Base-by-base conservation (phyloP, 2,888 invertebrate species). In the Amiota mariae region DNA sequence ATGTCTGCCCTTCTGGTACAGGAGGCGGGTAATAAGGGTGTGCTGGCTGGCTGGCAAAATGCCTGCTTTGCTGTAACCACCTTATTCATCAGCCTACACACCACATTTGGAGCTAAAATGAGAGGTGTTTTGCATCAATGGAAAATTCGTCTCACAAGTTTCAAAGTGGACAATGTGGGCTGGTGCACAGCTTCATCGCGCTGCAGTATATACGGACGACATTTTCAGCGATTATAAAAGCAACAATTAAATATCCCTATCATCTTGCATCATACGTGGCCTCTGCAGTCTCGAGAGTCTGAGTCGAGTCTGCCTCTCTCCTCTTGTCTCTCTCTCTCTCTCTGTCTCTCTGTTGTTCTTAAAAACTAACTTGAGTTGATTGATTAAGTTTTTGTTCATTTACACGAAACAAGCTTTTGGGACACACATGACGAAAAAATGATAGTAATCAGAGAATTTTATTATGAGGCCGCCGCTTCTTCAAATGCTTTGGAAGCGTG, bases 261-360 rank as follows among this genome's bases (percentile, higher is more conserved):
- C 89, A 89, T 89, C 89, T 88, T 87, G 88, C 87, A 87, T 83
- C 85, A 85, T 84, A 88, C 85, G 85, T 86, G 89, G 89, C 89
- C 89, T 89, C 89, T 89, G 89, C 85, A 86, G 81, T 86, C 74
- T 76, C 47, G 24, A 54, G 67, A 49, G 13, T 68, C 20, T 66
- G 18, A 49, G 48, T 47, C 47, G 24, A 66, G 47, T 47, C 12
- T 64, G 12, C n/a, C 24, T 64, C 24, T 54, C 13, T 54, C 8
- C 15, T 15, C 15, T n/a, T 54, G 20, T 18, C 10, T 59, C 36
- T 20, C 54, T 59, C 11, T 20, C 59, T 20, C 59, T 59, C 18
- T 57, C 57, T 57, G 15, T n/a, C 57, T n/a, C 57, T 51, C 54
- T 36, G 6, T 36, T 36, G 36, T 36, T 36, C 36, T 36, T 36